Evolutionary conservation across 2,888 invertebrate species (phyloP), one percentile per base, ranked within the genome.

Genomic region (Caenorhabditis panamensis): DNA sequence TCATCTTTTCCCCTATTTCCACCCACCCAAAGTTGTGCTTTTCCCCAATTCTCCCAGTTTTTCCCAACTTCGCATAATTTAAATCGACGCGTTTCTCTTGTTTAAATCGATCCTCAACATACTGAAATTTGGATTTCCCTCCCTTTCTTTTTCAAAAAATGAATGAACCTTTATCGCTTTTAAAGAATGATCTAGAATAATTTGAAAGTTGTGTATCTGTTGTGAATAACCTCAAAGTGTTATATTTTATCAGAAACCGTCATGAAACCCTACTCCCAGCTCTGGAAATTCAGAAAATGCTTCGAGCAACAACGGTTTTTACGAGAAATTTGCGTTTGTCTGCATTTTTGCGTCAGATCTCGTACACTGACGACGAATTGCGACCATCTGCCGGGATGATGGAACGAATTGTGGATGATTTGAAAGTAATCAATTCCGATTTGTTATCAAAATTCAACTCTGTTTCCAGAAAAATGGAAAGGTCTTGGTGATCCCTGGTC

Each of bases 381-480:
- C 41, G 28, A 13, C 64, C 47, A 4, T 6, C n/a, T 4, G 53
- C 18, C 5, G 9, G 41, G 4, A 20, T 75, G 8, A 36, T 75
- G 47, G 66, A 75, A 8, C 49, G 51, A 24, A 75, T 75, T 24
- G 75, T 75, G 5, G 66, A 75, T 13, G 66, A 75, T 22, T 41
- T 75, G 31, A 69, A 67, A 61, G 76, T 26, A 26, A 20, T 67
- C 49, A n/a, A 71, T 84, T 41, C 62, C 36, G 18, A 20, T 13
- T 6, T 31, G 13, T 3, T 36, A n/a, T 49, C 51, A 22, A 59
- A 59, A 49, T 20, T 44, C 18, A 28, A 1, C 41, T 28, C n/a
- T 49, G 28, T 58, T 66, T 79, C 16, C 51, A 79, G 79, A 69
- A 73, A 59, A 58, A 28, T 28, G 79, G 79, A 22, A 68, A 53